Base-by-base conservation (phyloP, 2,113 vertebrate species). In the Pachyramphus minor region DNA sequence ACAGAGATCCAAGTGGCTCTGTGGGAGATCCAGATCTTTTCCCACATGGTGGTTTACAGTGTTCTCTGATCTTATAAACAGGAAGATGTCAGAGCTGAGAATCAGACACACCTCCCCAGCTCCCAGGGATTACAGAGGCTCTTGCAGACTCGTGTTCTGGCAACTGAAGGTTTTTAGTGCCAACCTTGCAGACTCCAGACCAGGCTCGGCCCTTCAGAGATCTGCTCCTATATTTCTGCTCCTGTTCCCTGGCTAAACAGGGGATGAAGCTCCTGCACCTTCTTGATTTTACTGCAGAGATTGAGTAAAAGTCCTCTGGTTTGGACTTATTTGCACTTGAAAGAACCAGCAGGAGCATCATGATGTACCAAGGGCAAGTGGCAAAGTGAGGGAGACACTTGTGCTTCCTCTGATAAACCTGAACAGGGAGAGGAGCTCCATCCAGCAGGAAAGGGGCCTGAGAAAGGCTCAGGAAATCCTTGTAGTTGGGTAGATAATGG, bases 381-480 rank as follows among this genome's bases (percentile, higher is more conserved):
- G 41, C 25, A 21, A 8, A 28, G 53, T 12, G n/a, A 7, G 2
- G 13, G 72, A 49, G 35, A 31, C 0, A 0, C 41, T 77, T 23
- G 23, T 68, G 75, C 75, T 93, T 87, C 89, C 11, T 0, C 89
- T 68, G 96, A 97, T 95, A 96, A 93, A 33, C 8, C 9, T 3
- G 28, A 31, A 2, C 6, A 10, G 69, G 63, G 90, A 24, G 21
- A 79, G 91, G 87, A 35, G 93, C 81, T 68, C 81, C 76, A 3
- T 23, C 37, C 47, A 19, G 76, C 90, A 93, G 96, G 95, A 95
- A 95, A 68, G 90, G 68, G 44, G 55, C 86, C 73, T 66, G 68
- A 17, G n/a, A 2, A 15, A 75, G 79, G 33, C 8, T 0, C 67
- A 85, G 95, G 94, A 93, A 94, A 14, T 8, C 49, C 49, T 87